Percentiles rank a stretch among this genome's conserved stretches.
Conservation (phyloP, 2,797 vertebrate genomes). For the Siniperca obscura region DNA sequence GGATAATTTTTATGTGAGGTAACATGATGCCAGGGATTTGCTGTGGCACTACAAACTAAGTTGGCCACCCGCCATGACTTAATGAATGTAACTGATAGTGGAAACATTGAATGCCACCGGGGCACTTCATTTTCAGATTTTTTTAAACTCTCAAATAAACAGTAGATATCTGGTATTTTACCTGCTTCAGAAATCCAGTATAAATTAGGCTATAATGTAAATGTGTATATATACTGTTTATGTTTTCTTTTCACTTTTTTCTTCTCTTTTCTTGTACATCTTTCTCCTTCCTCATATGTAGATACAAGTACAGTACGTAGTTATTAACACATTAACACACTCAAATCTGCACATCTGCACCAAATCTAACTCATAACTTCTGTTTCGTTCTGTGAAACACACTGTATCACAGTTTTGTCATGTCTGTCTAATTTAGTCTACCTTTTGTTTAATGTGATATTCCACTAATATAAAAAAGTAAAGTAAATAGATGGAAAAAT, state of each 20-base stretch:
- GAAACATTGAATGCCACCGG: not conserved
- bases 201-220: not conserved
- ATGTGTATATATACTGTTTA: too few species aligned
- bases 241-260: not conserved
- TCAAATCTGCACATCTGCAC: not conserved
- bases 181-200: not conserved
- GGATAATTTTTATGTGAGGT: not conserved
- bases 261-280: not conserved
- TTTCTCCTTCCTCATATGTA: too few species aligned
- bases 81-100: slow-evolving; percentile 27
- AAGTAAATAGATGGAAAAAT: not conserved
- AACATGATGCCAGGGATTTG: slow-evolving; percentile 16
- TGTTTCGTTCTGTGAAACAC: not conserved
- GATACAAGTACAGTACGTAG: not conserved
- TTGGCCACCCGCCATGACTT: not conserved
- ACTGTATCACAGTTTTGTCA: not conserved
- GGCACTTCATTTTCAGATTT: not conserved
- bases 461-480: not conserved
- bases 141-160: not conserved
- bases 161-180: not conserved
- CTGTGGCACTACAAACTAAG: slow-evolving; percentile 18
- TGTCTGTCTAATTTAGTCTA: not conserved
- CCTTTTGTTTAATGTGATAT: not conserved
- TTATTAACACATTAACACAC: not conserved
- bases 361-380: not conserved